Conservation (phyloP, 2,888 invertebrate species). For the Aleiodes testaceus region DNA sequence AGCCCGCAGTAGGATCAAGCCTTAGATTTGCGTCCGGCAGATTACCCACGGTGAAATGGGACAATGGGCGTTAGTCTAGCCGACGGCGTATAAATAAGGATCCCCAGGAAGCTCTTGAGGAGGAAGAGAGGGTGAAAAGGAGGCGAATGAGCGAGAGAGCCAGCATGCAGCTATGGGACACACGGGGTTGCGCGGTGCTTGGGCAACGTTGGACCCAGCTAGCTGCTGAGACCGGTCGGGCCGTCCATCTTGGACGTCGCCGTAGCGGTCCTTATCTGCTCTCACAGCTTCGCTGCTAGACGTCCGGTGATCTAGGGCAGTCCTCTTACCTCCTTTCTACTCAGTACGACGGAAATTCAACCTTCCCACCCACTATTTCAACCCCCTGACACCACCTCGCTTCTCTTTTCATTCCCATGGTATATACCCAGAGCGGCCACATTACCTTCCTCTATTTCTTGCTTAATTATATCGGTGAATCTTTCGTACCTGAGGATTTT, state of each 20-base stretch:
- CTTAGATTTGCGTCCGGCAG: conserved; percentile 73
- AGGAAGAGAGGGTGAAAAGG: too few relatives aligned
- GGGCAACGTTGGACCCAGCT: conserved; percentile 58
- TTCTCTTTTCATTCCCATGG: not conserved
- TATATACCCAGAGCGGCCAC: conserved; percentile 37
- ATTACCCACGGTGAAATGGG: conserved; percentile 72
- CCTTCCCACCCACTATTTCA: conserved; percentile 16
- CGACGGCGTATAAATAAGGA: conserved; percentile 72
- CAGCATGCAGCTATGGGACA: conserved; percentile 39
- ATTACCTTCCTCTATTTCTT: conserved; percentile 53
- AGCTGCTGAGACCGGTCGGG: conserved; percentile 67
- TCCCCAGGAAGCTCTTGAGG: conserved; percentile 68
- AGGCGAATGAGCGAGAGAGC: conserved; percentile 55
- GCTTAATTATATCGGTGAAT: conserved; percentile 63
- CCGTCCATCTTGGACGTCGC: conserved; percentile 73
- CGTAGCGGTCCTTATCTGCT: conserved; percentile 72
- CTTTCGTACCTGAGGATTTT: conserved; percentile 20
- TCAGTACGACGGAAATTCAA: conserved; percentile 10
- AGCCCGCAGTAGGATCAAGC: conserved; percentile 71
- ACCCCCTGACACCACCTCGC: conserved; percentile 40
- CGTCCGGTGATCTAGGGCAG: conserved; percentile 72
- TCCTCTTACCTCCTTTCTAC: conserved; percentile 57
- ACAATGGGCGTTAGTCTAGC: conserved; percentile 72
- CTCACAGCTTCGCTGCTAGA: conserved; percentile 72
- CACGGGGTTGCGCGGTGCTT: conserved; percentile 50